These are phyloP conservation scores for Agrotis clavis DNA, from an alignment of 2,888 invertebrate species.

Conservation along the genomic window DNA sequence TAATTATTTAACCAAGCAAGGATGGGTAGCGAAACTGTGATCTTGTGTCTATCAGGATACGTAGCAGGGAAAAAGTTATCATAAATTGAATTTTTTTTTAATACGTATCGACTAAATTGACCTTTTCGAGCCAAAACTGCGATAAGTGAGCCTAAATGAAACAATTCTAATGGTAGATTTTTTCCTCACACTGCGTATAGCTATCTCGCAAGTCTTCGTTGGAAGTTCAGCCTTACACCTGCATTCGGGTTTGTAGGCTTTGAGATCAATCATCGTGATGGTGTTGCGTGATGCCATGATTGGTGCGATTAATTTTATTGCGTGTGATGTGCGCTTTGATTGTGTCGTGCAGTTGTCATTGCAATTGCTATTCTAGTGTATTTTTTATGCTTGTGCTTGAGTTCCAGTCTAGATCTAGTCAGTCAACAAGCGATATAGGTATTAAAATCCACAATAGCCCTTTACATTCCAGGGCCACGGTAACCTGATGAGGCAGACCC, in stretches of 20 bases:
- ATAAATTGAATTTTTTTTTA: no score
- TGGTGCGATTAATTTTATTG: constrained; percentile 20
- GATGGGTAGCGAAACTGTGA: neutral
- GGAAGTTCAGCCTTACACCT: neutral
- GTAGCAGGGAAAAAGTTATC: no score
- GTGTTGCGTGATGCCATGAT: constrained; percentile 19
- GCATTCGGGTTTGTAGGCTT: constrained; percentile 42
- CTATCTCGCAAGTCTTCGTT: neutral
- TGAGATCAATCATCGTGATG: constrained; percentile 19
- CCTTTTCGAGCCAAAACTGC: no score
- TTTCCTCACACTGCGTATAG: neutral
- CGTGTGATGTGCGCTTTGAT: neutral
- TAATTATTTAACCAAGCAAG: neutral
- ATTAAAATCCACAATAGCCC: no score
- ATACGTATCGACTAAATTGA: no score
- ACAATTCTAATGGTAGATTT: no score
- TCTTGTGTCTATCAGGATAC: no score
- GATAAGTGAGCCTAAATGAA: no score
- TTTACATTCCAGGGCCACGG: neutral
- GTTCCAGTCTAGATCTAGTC: no score
- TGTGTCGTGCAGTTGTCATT: neutral
- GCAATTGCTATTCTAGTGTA: neutral
- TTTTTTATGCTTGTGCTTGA: neutral
- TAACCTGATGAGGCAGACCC: no score
- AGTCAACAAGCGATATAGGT: no score